phyloP scores from a whole-genome alignment of 2,113 vertebrate genomes.

The Archocentrus centrarchus region DNA sequence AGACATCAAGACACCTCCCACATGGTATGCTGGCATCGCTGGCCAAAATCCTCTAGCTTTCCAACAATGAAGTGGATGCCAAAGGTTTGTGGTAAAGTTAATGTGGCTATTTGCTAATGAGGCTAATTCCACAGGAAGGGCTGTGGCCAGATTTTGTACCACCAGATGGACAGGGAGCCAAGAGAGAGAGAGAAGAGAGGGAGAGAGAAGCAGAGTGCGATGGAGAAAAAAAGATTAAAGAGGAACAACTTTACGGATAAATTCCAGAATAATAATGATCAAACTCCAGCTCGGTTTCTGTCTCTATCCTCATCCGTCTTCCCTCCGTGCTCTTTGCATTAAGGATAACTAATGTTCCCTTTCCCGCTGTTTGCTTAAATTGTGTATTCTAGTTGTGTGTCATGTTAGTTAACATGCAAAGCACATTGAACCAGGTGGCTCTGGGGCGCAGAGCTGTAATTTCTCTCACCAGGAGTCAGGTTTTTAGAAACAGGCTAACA shows the following conservation, averaged over 20 bases:
- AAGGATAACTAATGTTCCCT: slow-evolving; percentile 15
- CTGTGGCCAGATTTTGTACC: slow-evolving; percentile 10
- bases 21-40: background rate
- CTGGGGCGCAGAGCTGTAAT: slow-evolving; percentile 48
- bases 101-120: slow-evolving; percentile 37
- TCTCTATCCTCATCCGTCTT: slow-evolving; percentile 17
- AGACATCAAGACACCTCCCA: background rate
- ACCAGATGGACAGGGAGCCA: slow-evolving; percentile 20
- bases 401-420: slow-evolving; percentile 62
- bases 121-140: slow-evolving; percentile 20
- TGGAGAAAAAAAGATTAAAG: slow-evolving; percentile 2
- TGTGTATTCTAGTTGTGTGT: slow-evolving; percentile 61
- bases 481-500: slow-evolving; percentile 25
- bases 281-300: slow-evolving; percentile 3
- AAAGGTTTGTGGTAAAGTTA: slow-evolving; percentile 38
- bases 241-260: slow-evolving; percentile 5
- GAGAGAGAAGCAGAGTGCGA: background rate
- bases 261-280: slow-evolving; percentile 25
- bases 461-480: slow-evolving; percentile 49
- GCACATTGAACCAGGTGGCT: slow-evolving; percentile 64
- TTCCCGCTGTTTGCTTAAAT: slow-evolving; percentile 44
- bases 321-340: background rate
- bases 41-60: background rate
- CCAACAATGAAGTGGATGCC: slow-evolving; percentile 8
- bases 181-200: background rate